A percentile compares a stretch with the other conserved stretches of the same genome.
These are phyloP conservation scores for Syngnathus scovelli DNA, from an alignment of 2,113 vertebrate species.

Conservation along the genomic window DNA sequence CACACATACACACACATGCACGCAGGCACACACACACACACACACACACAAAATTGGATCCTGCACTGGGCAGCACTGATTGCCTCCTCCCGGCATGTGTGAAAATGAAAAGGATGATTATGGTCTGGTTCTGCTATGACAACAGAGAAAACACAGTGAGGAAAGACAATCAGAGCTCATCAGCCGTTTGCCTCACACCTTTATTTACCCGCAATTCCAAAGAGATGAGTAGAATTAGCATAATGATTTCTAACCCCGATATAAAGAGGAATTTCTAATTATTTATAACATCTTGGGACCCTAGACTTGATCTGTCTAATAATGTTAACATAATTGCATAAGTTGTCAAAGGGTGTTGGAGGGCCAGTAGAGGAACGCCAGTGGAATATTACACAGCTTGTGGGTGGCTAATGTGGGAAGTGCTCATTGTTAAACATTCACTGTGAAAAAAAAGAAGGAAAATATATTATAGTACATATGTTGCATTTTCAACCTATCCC, in stretches of 20 bases:
- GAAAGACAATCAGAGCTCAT: slow-evolving; percentile 69
- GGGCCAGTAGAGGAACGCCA: slow-evolving; percentile 46
- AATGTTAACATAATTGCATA: slow-evolving; percentile 80
- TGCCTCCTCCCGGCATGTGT: slow-evolving; percentile 51
- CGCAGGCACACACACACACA: slow-evolving; percentile 15
- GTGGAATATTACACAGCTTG: slow-evolving; percentile 54
- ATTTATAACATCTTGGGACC: slow-evolving; percentile 78
- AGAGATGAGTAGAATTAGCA: slow-evolving; percentile 73
- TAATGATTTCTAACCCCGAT: slow-evolving; percentile 77
- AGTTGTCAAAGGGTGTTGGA: slow-evolving; percentile 66
- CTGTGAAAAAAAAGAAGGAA: background rate
- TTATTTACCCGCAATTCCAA: slow-evolving; percentile 74
- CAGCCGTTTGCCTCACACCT: slow-evolving; percentile 69
- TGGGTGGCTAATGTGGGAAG: slow-evolving; percentile 31
- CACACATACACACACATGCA: slow-evolving; percentile 24
- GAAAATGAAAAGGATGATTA: slow-evolving; percentile 66
- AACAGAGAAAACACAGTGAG: slow-evolving; percentile 68
- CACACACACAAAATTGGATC: slow-evolving; percentile 37
- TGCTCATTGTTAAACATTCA: background rate
- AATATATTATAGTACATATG: background rate
- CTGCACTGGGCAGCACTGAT: slow-evolving; percentile 39
- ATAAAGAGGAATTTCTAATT: slow-evolving; percentile 77
- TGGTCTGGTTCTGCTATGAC: slow-evolving; percentile 64
- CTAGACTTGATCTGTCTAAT: slow-evolving; percentile 73
- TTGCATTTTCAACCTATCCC: background rate